Percentiles rank a stretch among this genome's conserved stretches.
These are phyloP conservation scores for Acrocephalus scirpaceus DNA, from an alignment of 2,797 vertebrate species.

Conservation along the genomic window DNA sequence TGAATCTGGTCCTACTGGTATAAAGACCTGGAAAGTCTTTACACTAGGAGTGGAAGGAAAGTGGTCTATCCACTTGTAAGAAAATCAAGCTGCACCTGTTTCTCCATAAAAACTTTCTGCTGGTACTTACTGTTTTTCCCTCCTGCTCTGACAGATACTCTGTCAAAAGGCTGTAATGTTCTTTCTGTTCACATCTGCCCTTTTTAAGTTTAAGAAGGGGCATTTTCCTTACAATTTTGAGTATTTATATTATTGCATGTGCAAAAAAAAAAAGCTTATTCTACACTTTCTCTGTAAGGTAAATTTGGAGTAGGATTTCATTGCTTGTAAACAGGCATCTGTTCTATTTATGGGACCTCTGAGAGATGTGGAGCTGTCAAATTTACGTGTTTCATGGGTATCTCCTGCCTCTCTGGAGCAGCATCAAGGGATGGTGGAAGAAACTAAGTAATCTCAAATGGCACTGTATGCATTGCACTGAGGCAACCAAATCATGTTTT, in stretches of 20 bases:
- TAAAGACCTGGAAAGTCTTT: not conserved
- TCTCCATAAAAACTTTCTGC: not conserved
- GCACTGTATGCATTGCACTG: not conserved
- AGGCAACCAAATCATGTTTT: not conserved
- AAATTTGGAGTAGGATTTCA: not conserved
- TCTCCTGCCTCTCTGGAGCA: not conserved
- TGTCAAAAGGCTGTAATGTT: not conserved
- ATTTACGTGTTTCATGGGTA: fast-evolving
- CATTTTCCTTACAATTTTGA: not conserved
- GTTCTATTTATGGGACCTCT: not conserved
- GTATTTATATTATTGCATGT: not conserved
- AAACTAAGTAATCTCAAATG: not conserved
- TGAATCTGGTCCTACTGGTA: not conserved
- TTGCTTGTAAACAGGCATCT: not conserved
- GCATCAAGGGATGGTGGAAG: not conserved
- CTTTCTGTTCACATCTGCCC: not conserved
- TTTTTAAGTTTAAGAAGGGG: not conserved
- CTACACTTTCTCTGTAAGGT: not conserved
- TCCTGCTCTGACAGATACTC: not conserved
- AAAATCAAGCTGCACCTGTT: not conserved
- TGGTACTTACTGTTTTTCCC: not conserved
- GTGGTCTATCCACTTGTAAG: not conserved
- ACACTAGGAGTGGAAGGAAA: not conserved
- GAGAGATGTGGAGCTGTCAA: not conserved
- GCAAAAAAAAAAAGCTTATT: not conserved